phyloP scores from a whole-genome alignment of 2,888 invertebrate species.

The Patella depressa region DNA sequence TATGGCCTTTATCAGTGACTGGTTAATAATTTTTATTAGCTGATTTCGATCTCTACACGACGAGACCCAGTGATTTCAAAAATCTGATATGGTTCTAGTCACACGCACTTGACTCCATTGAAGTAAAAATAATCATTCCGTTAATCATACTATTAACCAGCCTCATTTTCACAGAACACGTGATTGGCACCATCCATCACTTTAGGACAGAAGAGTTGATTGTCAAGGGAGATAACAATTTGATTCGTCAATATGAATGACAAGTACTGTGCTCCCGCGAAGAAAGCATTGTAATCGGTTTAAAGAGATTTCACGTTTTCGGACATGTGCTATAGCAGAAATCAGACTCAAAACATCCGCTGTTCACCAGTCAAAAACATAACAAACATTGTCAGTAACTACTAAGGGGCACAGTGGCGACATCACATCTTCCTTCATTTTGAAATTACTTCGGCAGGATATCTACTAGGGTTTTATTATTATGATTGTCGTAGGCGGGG shows the following conservation, averaged over 20 bases:
- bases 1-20: background rate
- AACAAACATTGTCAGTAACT: too few species aligned
- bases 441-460: too few species aligned
- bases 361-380: too few species aligned
- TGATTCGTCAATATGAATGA: conserved; percentile 2
- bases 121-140: background rate
- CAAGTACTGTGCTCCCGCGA: background rate
- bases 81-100: too few species aligned
- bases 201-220: conserved; percentile 7
- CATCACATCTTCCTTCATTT: too few species aligned
- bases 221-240: conserved; percentile 4
- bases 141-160: conserved; percentile 7
- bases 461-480: too few species aligned
- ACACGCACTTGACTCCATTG: background rate
- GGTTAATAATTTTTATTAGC: conserved; percentile 1
- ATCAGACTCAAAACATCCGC: too few species aligned
- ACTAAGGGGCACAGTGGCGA: too few species aligned
- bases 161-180: conserved; percentile 5
- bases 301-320: background rate
- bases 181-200: conserved; percentile 11
- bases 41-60: background rate
- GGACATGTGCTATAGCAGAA: background rate
- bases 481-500: too few species aligned
- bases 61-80: too few species aligned
- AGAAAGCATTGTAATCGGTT: background rate